A percentile compares a stretch with the other conserved stretches of the same genome.
Conservation (phyloP, 2,888 invertebrate genomes). For the Phaedon cochleariae region DNA sequence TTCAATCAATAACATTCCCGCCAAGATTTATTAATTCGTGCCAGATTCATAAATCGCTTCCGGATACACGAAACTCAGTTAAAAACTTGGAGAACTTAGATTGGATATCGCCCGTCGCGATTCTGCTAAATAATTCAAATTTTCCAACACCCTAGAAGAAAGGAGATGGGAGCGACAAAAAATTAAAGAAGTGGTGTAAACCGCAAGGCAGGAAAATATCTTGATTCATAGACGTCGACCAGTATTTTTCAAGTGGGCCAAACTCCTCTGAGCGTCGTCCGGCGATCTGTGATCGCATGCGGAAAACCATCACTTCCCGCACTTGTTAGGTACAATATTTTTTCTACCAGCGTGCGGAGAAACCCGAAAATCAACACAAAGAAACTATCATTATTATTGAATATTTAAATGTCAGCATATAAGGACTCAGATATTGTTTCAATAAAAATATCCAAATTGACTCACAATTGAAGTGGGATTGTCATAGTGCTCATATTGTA, state of each 20-base stretch:
- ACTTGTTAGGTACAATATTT: no score
- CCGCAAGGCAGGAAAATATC: neutral
- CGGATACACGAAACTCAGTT: neutral
- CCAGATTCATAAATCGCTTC: neutral
- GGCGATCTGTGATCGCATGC: no score
- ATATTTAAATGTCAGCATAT: no score
- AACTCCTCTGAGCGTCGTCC: no score
- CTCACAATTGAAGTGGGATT: no score
- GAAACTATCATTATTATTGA: no score
- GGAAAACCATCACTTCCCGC: no score
- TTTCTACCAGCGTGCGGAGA: no score
- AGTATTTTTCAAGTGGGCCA: neutral
- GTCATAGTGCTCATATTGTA: no score
- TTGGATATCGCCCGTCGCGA: neutral
- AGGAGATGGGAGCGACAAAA: neutral
- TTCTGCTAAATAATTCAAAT: slow-evolving; percentile 1
- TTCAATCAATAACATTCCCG: neutral
- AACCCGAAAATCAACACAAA: no score
- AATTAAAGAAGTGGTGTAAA: neutral
- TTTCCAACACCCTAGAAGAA: neutral
- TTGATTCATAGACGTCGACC: neutral
- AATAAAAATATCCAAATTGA: no score
- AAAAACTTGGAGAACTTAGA: neutral
- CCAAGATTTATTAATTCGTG: neutral
- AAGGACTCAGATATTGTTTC: no score